phyloP scores from a whole-genome alignment of 2,888 invertebrate species.

The Lycophotia porphyrea region DNA sequence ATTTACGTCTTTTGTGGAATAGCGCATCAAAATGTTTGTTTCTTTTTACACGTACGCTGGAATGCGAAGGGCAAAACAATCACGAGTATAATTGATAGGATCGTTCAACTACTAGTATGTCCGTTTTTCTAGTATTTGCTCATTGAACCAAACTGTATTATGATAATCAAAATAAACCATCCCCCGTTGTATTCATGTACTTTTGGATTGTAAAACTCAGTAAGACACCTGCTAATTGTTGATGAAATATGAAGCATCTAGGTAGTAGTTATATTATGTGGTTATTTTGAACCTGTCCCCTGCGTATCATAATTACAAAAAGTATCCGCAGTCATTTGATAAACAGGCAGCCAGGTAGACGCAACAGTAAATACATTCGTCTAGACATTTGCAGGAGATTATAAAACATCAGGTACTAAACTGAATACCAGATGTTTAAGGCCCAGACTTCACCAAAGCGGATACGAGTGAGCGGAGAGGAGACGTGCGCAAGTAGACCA shows the following conservation, averaged over 20 bases:
- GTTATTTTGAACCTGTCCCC: not conserved
- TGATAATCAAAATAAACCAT: not conserved
- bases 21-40: slow-evolving; percentile 42
- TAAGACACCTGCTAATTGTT: not conserved
- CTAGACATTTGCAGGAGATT: not conserved
- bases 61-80: slow-evolving; percentile 58
- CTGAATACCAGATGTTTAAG: not conserved
- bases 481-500: too few relatives aligned
- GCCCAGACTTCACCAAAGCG: not conserved
- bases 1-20: slow-evolving; percentile 45
- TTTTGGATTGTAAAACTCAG: not conserved
- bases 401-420: not conserved
- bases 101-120: slow-evolving; percentile 31
- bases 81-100: slow-evolving; percentile 37
- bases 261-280: not conserved
- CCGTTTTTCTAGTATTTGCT: slow-evolving; percentile 30
- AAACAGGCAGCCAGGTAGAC: not conserved
- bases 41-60: slow-evolving; percentile 47
- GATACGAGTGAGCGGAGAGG: too few relatives aligned
- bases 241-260: not conserved
- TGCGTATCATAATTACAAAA: not conserved
- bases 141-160: slow-evolving; percentile 35
- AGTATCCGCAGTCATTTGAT: not conserved
- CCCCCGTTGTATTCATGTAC: not conserved
- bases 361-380: not conserved